Conservation (phyloP, 2,888 invertebrate genomes). For the Anaspis maculata region DNA sequence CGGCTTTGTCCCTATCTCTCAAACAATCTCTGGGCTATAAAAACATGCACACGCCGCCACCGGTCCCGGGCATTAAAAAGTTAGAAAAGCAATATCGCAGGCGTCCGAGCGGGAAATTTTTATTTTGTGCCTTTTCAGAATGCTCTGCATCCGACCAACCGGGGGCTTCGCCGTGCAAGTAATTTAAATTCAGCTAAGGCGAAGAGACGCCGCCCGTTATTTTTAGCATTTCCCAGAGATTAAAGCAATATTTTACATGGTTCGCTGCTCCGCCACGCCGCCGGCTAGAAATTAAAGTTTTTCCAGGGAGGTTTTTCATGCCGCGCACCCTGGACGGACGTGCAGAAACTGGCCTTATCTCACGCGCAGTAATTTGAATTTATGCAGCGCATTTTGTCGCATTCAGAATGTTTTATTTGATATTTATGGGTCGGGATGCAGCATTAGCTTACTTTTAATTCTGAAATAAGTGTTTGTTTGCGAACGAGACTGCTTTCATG, state of each 20-base stretch:
- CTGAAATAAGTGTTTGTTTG: slow-evolving; percentile 22
- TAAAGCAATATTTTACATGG: slow-evolving; percentile 43
- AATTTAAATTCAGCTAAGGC: slow-evolving; percentile 44
- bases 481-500: slow-evolving; percentile 11
- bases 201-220: slow-evolving; percentile 36
- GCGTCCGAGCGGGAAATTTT: slow-evolving; percentile 20
- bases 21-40: too few species aligned
- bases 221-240: slow-evolving; percentile 41
- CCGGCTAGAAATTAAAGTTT: slow-evolving; percentile 38
- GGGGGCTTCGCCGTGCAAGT: too few species aligned
- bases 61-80: slow-evolving; percentile 1
- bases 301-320: slow-evolving; percentile 29
- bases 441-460: slow-evolving; percentile 25
- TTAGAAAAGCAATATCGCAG: slow-evolving; percentile 8
- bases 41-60: not conserved
- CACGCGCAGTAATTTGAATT: slow-evolving; percentile 31
- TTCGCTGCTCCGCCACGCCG: slow-evolving; percentile 15
- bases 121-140: slow-evolving; percentile 34
- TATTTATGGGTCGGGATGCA: slow-evolving; percentile 28
- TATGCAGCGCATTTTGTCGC: slow-evolving; percentile 37
- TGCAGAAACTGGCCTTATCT: slow-evolving; percentile 41
- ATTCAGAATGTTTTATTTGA: slow-evolving; percentile 32
- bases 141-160: too few species aligned
- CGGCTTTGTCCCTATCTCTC: slow-evolving; percentile 5
- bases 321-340: slow-evolving; percentile 28